These are phyloP conservation scores for Apodemia duryi DNA, from an alignment of 2,888 invertebrate genomes.

Conservation along the genomic window DNA sequence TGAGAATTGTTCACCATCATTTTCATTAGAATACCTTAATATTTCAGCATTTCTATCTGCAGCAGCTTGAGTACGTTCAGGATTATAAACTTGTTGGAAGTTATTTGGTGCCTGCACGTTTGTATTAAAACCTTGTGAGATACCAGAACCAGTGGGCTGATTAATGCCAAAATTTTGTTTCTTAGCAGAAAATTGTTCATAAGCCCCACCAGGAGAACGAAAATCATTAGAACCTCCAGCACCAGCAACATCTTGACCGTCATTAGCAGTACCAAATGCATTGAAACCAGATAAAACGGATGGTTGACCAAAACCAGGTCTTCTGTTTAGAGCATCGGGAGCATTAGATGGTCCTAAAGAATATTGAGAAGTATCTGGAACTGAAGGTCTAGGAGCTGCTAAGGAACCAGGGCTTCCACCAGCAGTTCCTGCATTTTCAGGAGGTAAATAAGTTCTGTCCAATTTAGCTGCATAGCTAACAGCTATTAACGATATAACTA, in stretches of 20 bases:
- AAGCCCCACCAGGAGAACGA: conserved; percentile 1
- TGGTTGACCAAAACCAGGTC: conserved; percentile 17
- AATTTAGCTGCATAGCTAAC: conserved; percentile 65
- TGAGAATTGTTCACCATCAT: conserved; percentile 60
- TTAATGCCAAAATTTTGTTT: background rate
- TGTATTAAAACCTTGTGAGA: background rate
- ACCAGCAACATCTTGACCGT: background rate
- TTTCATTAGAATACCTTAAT: conserved; percentile 58
- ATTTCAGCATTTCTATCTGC: conserved; percentile 61
- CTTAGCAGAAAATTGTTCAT: conserved; percentile 7
- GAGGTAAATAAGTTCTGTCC: conserved; percentile 67
- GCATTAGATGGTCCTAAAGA: conserved; percentile 19
- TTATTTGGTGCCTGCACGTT: conserved; percentile 16
- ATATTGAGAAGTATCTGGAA: conserved; percentile 16
- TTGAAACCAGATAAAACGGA: conserved; percentile 31
- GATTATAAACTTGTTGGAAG: conserved; percentile 30
- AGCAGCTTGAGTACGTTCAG: conserved; percentile 58
- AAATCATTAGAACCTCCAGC: background rate
- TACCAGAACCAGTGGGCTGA: background rate
- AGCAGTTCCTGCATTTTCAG: conserved; percentile 57
- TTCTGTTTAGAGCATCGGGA: conserved; percentile 20
- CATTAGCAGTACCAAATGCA: conserved; percentile 2
- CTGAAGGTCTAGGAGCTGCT: conserved; percentile 44
- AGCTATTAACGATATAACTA: conserved; percentile 61
- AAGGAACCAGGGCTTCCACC: conserved; percentile 66